Percentiles rank a stretch among this genome's conserved stretches.
Evolutionary conservation across 92 coral and sea anemone species (phyloP).

Genomic region (Porites cylindrica): DNA sequence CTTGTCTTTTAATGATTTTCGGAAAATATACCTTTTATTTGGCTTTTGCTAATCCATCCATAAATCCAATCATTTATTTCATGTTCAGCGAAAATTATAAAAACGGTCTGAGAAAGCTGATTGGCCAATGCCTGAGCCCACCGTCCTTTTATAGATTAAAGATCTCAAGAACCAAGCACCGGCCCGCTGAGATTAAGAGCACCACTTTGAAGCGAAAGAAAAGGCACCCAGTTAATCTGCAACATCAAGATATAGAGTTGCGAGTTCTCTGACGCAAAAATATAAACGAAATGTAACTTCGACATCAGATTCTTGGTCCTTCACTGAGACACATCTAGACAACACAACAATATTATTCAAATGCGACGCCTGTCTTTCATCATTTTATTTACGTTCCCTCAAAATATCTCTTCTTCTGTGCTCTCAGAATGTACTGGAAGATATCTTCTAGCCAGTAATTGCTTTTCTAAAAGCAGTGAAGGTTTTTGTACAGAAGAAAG

Average conservation of each 20-base stretch:
- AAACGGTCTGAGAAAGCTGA: slow-evolving; percentile 6
- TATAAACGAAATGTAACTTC: background rate
- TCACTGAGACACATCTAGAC: no score
- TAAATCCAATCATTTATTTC: slow-evolving; percentile 41
- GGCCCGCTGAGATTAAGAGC: no score
- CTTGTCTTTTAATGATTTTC: slow-evolving; percentile 9
- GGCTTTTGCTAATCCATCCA: slow-evolving; percentile 16
- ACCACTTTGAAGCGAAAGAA: background rate
- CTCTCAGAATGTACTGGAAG: no score
- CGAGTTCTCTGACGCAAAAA: background rate
- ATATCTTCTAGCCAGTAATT: no score
- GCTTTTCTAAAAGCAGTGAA: no score
- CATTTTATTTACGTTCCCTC: no score
- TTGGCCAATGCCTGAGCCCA: background rate
- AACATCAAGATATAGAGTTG: background rate
- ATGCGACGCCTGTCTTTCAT: no score
- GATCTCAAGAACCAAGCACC: background rate
- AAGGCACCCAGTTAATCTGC: background rate
- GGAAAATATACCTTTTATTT: slow-evolving; percentile 4
- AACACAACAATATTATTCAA: no score
- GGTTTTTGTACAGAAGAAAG: no score
- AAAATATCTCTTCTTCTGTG: no score
- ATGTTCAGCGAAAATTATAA: slow-evolving; percentile 30
- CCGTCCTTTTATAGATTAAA: background rate
- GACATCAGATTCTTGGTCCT: no score